These are phyloP conservation scores for Salminus brasiliensis DNA, from an alignment of 2,113 vertebrate species.

Conservation along the genomic window DNA sequence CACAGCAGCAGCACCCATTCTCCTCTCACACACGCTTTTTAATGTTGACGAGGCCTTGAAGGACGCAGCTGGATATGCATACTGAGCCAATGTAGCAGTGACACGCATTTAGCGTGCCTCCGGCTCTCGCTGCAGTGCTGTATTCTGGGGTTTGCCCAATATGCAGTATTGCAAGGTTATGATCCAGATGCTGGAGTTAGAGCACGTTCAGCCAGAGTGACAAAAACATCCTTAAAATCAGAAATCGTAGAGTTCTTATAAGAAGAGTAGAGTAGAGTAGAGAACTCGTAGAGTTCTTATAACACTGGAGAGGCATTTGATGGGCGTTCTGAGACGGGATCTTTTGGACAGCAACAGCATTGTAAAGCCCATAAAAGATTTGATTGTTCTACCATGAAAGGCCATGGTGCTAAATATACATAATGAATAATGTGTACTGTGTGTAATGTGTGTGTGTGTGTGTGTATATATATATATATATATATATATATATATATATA, in stretches of 20 bases:
- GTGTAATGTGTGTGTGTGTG: too few relatives aligned
- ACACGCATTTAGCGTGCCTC: neutral
- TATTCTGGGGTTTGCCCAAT: slow-evolving; percentile 7
- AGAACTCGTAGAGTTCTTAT: too few relatives aligned
- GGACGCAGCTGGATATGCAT: slow-evolving; percentile 2
- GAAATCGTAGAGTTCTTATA: neutral
- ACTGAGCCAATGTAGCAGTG: neutral
- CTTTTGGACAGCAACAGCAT: too few relatives aligned
- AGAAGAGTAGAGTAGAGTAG: too few relatives aligned
- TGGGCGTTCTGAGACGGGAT: too few relatives aligned
- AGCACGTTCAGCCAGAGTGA: neutral
- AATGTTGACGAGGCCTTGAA: slow-evolving; percentile 57
- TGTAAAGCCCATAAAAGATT: too few relatives aligned
- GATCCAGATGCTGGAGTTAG: neutral
- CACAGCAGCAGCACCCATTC: slow-evolving; percentile 51
- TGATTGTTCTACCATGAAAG: too few relatives aligned
- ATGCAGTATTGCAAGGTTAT: slow-evolving; percentile 3
- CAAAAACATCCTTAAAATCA: neutral
- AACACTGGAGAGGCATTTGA: too few relatives aligned
- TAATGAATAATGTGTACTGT: too few relatives aligned
- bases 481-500: too few relatives aligned
- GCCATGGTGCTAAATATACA: too few relatives aligned
- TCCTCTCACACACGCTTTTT: slow-evolving; percentile 50
- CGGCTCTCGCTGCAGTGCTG: neutral
- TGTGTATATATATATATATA: too few relatives aligned